Conservation (phyloP, 37 sponge, comb jelly and placozoan species). For the Petrosia ficiformis region DNA sequence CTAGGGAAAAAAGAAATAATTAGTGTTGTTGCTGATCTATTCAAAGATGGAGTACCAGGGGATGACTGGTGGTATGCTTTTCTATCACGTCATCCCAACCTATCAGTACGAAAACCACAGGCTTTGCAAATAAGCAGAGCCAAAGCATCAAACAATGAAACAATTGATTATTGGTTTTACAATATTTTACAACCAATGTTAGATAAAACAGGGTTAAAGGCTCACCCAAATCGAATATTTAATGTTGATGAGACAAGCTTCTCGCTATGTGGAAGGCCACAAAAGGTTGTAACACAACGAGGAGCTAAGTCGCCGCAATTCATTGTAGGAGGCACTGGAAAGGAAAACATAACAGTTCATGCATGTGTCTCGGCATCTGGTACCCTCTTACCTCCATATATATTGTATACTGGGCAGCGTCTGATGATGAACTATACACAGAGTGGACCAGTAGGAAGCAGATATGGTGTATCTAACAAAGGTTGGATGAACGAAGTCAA, state of each 20-base stretch:
- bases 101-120: conserved; percentile 11
- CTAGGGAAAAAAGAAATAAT: background rate
- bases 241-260: conserved; percentile 45
- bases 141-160: background rate
- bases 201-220: background rate
- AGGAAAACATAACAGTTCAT: conserved; percentile 34
- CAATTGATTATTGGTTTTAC: conserved; percentile 1
- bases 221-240: conserved; percentile 14
- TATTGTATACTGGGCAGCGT: conserved; percentile 28
- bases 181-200: background rate
- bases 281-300: conserved; percentile 14
- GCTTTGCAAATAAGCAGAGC: conserved; percentile 4
- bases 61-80: conserved; percentile 31
- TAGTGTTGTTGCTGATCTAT: conserved; percentile 8
- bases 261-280: background rate
- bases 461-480: conserved; percentile 13
- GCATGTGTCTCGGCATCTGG: conserved; percentile 32
- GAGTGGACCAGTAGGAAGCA: conserved; percentile 31
- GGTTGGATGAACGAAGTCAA: conserved; percentile 46
- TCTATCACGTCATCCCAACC: conserved; percentile 15
- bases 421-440: conserved; percentile 14
- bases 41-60: conserved; percentile 26
- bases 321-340: conserved; percentile 29
- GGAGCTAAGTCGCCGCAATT: conserved; percentile 20
- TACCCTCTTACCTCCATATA: conserved; percentile 36